phyloP scores from a whole-genome alignment of 2,113 vertebrate species.

The Haliaeetus leucogaster region DNA sequence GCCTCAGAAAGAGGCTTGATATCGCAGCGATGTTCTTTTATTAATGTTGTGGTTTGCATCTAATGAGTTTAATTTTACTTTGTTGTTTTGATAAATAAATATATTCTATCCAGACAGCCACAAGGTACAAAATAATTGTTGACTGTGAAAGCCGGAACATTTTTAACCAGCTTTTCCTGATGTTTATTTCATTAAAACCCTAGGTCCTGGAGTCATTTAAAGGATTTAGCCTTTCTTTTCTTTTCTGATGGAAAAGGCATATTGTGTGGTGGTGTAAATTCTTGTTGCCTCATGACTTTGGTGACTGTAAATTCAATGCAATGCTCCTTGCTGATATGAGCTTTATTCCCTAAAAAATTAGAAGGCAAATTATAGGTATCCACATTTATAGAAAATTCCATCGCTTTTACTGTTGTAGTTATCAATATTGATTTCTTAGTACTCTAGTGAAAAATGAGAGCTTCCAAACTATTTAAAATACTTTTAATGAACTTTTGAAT shows the following conservation, averaged over 20 bases:
- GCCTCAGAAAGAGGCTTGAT: not conserved
- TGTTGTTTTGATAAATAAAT: slow-evolving; percentile 28
- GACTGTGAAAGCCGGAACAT: not conserved
- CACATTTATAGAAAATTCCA: not conserved
- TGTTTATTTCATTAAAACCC: not conserved
- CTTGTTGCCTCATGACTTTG: not conserved
- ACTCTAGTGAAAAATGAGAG: not conserved
- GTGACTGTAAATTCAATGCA: not conserved
- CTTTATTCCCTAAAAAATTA: not conserved
- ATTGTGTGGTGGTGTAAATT: not conserved
- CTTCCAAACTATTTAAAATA: not conserved
- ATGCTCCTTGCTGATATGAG: accelerated
- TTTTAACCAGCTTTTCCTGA: slow-evolving; percentile 1
- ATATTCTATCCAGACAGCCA: not conserved
- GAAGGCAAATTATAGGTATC: not conserved
- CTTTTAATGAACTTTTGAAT: not conserved
- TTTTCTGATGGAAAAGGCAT: not conserved
- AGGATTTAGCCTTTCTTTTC: not conserved
- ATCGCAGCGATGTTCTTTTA: not conserved
- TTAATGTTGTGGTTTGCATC: slow-evolving; percentile 17
- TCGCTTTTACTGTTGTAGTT: not conserved
- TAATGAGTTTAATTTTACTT: slow-evolving; percentile 32
- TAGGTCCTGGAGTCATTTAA: not conserved
- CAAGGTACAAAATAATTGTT: slow-evolving; percentile 28
- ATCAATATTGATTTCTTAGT: not conserved